Conservation (phyloP, 2,113 vertebrate species). For the Hemiscyllium ocellatum region DNA sequence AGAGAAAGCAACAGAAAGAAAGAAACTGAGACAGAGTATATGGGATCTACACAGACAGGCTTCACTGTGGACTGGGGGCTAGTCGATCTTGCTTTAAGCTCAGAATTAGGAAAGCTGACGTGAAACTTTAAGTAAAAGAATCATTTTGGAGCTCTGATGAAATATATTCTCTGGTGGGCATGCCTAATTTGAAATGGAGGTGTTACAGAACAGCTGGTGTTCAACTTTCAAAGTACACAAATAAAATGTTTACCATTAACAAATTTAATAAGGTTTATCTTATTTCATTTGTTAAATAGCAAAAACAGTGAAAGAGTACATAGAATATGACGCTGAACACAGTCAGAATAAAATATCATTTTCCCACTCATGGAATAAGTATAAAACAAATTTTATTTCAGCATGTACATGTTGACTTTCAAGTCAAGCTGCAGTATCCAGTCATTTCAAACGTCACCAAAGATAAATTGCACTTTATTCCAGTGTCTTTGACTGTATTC, state of each 20-base stretch:
- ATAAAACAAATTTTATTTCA: background rate
- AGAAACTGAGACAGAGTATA: constrained; percentile 32
- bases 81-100: constrained; percentile 33
- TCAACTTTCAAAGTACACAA: constrained; percentile 31
- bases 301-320: background rate
- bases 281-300: constrained; percentile 1
- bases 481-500: background rate
- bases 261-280: constrained; percentile 36
- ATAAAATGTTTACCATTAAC: constrained; percentile 37
- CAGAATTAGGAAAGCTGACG: constrained; percentile 26
- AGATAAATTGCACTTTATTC: background rate
- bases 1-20: constrained; percentile 35
- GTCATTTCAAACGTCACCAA: background rate
- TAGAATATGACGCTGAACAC: background rate
- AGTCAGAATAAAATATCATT: background rate
- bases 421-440: background rate
- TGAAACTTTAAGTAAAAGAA: constrained; percentile 28
- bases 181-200: constrained; percentile 29
- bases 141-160: constrained; percentile 12
- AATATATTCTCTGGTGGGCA: constrained; percentile 29
- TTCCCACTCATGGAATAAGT: background rate
- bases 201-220: constrained; percentile 30
- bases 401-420: background rate
- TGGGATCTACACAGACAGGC: constrained; percentile 35
- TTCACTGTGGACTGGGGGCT: constrained; percentile 33